Evolutionary conservation across 2,888 invertebrate genomes (phyloP).

Genomic region (Sminthurides aquaticus): DNA sequence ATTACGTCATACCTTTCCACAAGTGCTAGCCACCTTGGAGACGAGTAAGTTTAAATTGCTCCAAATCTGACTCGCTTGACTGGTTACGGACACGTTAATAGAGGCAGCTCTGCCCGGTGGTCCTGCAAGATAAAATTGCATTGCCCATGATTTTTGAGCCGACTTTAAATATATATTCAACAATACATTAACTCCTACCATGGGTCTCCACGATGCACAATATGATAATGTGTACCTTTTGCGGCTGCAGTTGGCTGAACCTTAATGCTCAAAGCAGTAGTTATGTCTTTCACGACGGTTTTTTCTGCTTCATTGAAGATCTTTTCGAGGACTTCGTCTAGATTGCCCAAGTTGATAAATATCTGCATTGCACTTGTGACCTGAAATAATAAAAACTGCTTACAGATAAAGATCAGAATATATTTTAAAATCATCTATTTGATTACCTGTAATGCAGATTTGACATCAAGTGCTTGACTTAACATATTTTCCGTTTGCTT

Average conservation of each 20-base stretch:
- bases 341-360: constrained; percentile 54
- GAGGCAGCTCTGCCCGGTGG: constrained; percentile 19
- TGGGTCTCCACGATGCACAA: too few species aligned
- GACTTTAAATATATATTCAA: too few species aligned
- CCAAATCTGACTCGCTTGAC: constrained; percentile 56
- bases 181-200: too few species aligned
- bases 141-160: not conserved
- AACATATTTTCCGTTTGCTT: constrained; percentile 71
- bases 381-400: constrained; percentile 46
- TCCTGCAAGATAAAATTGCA: not conserved
- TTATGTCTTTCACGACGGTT: constrained; percentile 49
- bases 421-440: not conserved
- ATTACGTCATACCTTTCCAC: constrained; percentile 1
- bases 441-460: constrained; percentile 60
- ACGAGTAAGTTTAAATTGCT: constrained; percentile 62
- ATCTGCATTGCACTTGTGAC: constrained; percentile 59
- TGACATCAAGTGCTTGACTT: constrained; percentile 67
- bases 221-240: constrained; percentile 17
- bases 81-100: constrained; percentile 1
- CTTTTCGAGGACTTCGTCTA: constrained; percentile 50
- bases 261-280: constrained; percentile 13
- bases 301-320: constrained; percentile 49
- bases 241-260: not conserved
- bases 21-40: constrained; percentile 24
- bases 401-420: not conserved